These are phyloP conservation scores for Bembecia ichneumoniformis DNA, from an alignment of 2,888 invertebrate species.

Conservation along the genomic window DNA sequence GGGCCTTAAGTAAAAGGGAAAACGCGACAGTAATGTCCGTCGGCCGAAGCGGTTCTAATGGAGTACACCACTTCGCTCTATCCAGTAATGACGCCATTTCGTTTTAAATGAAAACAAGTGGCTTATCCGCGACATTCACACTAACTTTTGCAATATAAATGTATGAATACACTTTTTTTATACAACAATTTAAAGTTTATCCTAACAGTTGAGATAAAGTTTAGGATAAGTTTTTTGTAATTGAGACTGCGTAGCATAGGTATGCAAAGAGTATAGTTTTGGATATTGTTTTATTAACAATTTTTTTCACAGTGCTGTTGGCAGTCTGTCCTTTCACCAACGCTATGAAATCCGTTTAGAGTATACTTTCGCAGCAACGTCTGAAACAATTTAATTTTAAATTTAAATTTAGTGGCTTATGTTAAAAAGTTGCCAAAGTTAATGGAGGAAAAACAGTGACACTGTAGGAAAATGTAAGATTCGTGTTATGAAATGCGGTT, in stretches of 20 bases:
- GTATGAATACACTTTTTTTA: no score
- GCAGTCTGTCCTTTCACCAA: background rate
- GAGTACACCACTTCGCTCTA: constrained; percentile 51
- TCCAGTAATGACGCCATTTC: constrained; percentile 50
- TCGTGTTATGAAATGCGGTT: background rate
- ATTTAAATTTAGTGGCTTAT: constrained; percentile 1
- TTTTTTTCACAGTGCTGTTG: no score
- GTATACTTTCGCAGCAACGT: background rate
- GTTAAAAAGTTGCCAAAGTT: background rate
- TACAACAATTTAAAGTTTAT: no score
- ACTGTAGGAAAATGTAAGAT: background rate
- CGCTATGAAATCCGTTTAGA: background rate
- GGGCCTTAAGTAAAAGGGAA: constrained; percentile 21
- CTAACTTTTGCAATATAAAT: constrained; percentile 9
- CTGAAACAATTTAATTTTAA: background rate
- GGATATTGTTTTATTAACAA: no score
- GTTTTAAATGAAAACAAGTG: constrained; percentile 55
- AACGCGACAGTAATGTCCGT: constrained; percentile 36
- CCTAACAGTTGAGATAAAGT: no score
- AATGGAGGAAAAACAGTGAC: background rate
- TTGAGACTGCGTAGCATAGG: no score
- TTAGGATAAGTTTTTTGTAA: no score
- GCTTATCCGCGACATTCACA: constrained; percentile 37
- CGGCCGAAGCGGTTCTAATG: constrained; percentile 34
- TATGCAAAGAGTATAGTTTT: no score